Base-by-base conservation (phyloP, 2,113 vertebrate genomes). In the Ellobius talpinus region DNA sequence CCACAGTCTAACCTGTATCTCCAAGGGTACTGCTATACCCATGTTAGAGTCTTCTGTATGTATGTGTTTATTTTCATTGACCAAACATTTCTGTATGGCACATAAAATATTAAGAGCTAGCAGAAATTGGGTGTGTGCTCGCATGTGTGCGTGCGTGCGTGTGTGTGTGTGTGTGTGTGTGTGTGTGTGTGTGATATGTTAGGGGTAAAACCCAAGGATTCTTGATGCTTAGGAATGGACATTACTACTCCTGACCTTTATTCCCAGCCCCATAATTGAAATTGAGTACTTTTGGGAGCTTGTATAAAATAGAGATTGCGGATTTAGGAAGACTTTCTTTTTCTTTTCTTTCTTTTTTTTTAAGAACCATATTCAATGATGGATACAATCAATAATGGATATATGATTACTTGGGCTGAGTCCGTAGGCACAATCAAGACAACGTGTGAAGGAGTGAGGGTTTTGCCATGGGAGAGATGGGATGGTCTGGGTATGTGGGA, bases 41-140 rank as follows among this genome's bases (percentile, higher is more conserved):
- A 9, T 26, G 4, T 12, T 45, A 94, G 61, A 58, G 16, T 88
- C 50, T n/a, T 84, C 45, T 94, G 24, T 12, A 55, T 58, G 17
- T 58, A 45, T 36, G 47, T 52, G 17, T 89, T 76, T 91, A 92
- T 81, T 81, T 65, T 33, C 81, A n/a, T 24, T 72, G 47, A 52
- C n/a, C 21, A 47, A 6, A 52, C 29, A 77, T 85, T 89, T 96
- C 33, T 74, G 21, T 50, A 33, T 76, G 87, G 3, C 5, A 72
- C 29, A 74, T 88, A 81, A 93, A 95, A 88, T n/a, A n/a, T 55
- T 50, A 85, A 81, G n/a, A 77, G 31, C 10, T 50, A 45, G 42
- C 1, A 78, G 45, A 81, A 72, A 68, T 8, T 74, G 36, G 7
- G 29, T 52, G 45, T 45, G 45, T n/a, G n/a, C n/a, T n/a, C n/a